Evolutionary conservation across 2,888 invertebrate genomes (phyloP).

Genomic region (Harpalus rufipes): DNA sequence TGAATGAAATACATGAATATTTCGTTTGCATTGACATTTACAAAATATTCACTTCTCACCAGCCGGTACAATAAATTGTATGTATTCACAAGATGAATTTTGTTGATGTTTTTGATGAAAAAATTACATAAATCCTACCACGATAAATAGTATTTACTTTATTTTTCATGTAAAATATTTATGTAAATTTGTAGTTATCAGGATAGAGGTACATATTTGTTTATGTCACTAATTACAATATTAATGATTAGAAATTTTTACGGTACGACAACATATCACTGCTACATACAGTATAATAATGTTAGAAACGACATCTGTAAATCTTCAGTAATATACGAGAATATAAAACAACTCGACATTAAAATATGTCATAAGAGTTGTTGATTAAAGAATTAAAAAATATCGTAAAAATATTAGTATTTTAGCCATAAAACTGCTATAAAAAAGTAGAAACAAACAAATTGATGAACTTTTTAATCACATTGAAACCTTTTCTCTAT

Average conservation of each 20-base stretch:
- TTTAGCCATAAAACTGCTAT: constrained; percentile 28
- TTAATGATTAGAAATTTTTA: constrained; percentile 20
- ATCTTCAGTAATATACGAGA: constrained; percentile 39
- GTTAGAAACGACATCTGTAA: constrained; percentile 1
- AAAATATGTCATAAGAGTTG: constrained; percentile 39
- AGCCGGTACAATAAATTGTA: no score
- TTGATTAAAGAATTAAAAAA: constrained; percentile 43
- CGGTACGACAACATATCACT: constrained; percentile 17
- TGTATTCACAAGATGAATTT: neutral
- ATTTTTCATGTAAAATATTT: neutral
- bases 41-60: no score
- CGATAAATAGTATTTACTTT: neutral
- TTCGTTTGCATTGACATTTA: no score
- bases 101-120: no score
- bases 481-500: no score
- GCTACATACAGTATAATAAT: constrained; percentile 1
- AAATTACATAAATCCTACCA: neutral
- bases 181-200: neutral
- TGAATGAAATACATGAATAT: no score
- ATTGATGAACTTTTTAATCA: constrained; percentile 43
- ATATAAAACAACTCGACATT: constrained; percentile 39
- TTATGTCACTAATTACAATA: constrained; percentile 5
- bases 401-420: constrained; percentile 37
- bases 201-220: neutral
- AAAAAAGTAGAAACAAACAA: constrained; percentile 33